Evolutionary conservation across 2,888 invertebrate genomes (phyloP), one percentile per base, ranked within the genome.

Genomic region (Serripes groenlandicus): DNA sequence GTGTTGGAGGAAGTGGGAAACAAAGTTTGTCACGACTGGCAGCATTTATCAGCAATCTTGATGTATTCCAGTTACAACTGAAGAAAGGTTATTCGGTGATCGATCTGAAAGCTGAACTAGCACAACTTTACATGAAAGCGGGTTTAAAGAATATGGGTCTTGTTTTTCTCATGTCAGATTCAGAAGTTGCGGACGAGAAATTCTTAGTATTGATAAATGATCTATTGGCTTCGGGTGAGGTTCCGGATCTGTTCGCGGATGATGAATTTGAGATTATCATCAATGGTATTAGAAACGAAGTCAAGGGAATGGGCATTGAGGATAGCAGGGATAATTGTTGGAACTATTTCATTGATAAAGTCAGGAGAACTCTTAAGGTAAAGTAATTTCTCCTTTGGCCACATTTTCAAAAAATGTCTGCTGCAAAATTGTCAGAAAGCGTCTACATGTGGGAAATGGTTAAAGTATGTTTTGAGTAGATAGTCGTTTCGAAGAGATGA

Each of bases 341-440:
- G 99, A 98, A 98, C 95, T 99, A 98, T 95, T 99, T 99, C 95
- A 98, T 99, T 91, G 98, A 99, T 93, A 96, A 98, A 92, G 99
- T 99, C n/a, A 96, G 98, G 74, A 97, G 97, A 87, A 92, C 92
- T 75, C 90, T 95, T n/a, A 98, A 95, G 91, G 94, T 95, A 69
- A 68, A n/a, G 26, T 49, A 4, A n/a, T 35, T 37, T 42, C n/a
- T n/a, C n/a, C n/a, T n/a, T n/a, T n/a, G n/a, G n/a, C n/a, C n/a
- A n/a, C n/a, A n/a, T n/a, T n/a, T n/a, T n/a, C n/a, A n/a, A n/a
- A n/a, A n/a, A n/a, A n/a, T n/a, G n/a, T n/a, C n/a, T n/a, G n/a
- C n/a, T n/a, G n/a, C n/a, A n/a, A n/a, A n/a, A n/a, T n/a, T n/a
- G n/a, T n/a, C n/a, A n/a, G n/a, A n/a, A n/a, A n/a, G n/a, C n/a